Evolutionary conservation across 2,113 vertebrate species (phyloP), one percentile per base, ranked within the genome.

Genomic region (Pollachius pollachius): DNA sequence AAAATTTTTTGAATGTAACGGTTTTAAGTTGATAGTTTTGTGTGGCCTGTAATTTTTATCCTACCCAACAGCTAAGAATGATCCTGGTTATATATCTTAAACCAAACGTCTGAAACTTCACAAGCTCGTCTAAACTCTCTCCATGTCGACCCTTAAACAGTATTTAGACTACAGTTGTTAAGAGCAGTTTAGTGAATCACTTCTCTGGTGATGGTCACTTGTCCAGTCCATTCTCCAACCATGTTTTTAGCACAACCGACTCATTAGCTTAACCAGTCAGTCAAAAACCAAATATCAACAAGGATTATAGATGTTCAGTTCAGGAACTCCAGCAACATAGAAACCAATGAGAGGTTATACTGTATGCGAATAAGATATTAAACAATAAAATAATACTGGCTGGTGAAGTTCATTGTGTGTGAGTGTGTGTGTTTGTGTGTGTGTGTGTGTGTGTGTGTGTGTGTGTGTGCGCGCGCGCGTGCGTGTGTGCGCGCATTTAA

Each of bases 361-460:
- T 92, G 90, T 92, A 90, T 90, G 91, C 86, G 81, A 92, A 86
- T 85, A 87, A 84, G 87, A 74, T 90, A 83, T 87, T 80, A 87
- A 86, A 89, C 72, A 85, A 90, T 89, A 84, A 90, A 91, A 87
- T 76, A 72, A 80, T 74, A 82, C 70, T 79, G 81, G 15, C 15
- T 23, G 76, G 70, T 18, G 64, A 77, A 16, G 4, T 68, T 77
- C 63, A 61, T 80, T 16, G 23, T 54, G 19, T 77, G 23, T 27
- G 18, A 18, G 15, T 23, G 17, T 63, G 34, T 17, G 48, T 57
- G 15, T 61, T 23, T 23, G 60, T 62, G 60, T 62, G 19, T 57
- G 15, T 65, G 5, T 63, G 4, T 52, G 62, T 63, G 25, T 65
- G 64, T 64, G 62, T 64, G 27, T 64, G 18, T 65, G 64, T 76